Conservation (phyloP, 2,797 vertebrate genomes). For the Zenarchopterus dispar region DNA sequence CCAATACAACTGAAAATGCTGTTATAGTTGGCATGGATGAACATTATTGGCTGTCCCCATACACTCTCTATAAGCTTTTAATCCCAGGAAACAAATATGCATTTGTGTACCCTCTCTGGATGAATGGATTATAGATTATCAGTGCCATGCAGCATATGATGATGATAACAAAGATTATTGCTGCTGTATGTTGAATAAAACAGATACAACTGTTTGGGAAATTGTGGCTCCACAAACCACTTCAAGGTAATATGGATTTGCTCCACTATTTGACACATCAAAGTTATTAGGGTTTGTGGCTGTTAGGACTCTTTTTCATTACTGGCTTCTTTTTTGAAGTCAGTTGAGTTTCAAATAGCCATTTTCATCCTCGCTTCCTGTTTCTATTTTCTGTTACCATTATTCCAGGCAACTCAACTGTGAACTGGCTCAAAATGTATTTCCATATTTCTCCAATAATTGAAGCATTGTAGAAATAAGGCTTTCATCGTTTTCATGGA, state of each 20-base stretch:
- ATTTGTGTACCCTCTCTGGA: constrained; percentile 82
- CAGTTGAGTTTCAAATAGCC: constrained; percentile 70
- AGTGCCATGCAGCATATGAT: constrained; percentile 80
- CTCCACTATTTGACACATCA: constrained; percentile 60
- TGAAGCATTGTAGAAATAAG: constrained; percentile 80
- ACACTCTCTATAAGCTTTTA: constrained; percentile 82
- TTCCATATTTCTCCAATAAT: constrained; percentile 80
- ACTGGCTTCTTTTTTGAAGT: constrained; percentile 67
- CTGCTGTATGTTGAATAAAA: constrained; percentile 75
- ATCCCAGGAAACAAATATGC: constrained; percentile 84
- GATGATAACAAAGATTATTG: constrained; percentile 82
- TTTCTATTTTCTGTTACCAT: constrained; percentile 74
- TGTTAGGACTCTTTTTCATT: constrained; percentile 57
- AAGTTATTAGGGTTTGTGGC: constrained; percentile 61
- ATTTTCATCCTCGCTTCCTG: constrained; percentile 66
- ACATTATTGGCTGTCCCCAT: constrained; percentile 80
- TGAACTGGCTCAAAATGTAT: constrained; percentile 79
- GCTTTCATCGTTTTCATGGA: constrained; percentile 80
- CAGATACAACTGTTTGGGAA: constrained; percentile 73
- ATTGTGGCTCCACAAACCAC: constrained; percentile 64
- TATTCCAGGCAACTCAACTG: constrained; percentile 79
- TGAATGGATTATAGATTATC: constrained; percentile 85
- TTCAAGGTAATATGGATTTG: constrained; percentile 69
- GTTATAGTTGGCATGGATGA: constrained; percentile 73
- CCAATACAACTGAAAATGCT: constrained; percentile 55